phyloP scores from a whole-genome alignment of 2,113 vertebrate genomes.

The Leptobrachium leishanense region DNA sequence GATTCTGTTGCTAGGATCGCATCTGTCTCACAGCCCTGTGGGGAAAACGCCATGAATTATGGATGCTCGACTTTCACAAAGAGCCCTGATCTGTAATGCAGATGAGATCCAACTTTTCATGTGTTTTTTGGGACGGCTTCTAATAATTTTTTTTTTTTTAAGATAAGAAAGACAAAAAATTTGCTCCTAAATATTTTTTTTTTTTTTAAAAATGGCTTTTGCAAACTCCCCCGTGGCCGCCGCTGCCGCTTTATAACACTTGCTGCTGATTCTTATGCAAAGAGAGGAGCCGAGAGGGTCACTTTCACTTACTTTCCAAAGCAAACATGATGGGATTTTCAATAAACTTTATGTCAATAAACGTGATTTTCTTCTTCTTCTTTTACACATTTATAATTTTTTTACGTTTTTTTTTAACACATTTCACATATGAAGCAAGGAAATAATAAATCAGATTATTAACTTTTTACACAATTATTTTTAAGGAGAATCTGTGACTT shows the following conservation, averaged over 20 bases:
- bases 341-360: conserved; percentile 52
- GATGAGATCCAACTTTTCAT: conserved; percentile 72
- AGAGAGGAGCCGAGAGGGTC: conserved; percentile 73
- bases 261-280: conserved; percentile 81
- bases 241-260: conserved; percentile 60
- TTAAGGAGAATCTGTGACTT: too few species aligned
- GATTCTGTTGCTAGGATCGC: conserved; percentile 86
- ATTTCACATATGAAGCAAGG: too few species aligned
- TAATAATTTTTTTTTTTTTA: conserved; percentile 48
- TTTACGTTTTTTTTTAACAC: too few species aligned
- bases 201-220: conserved; percentile 64
- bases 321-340: conserved; percentile 70
- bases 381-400: too few species aligned
- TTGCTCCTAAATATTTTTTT: conserved; percentile 64
- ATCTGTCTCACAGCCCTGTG: conserved; percentile 74
- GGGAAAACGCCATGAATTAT: conserved; percentile 92
- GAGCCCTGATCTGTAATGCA: conserved; percentile 88
- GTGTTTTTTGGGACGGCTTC: conserved; percentile 50
- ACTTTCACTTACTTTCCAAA: conserved; percentile 80
- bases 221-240: conserved; percentile 57
- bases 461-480: too few species aligned
- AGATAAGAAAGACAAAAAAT: conserved; percentile 58
- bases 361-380: too few species aligned
- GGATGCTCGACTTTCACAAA: conserved; percentile 82
- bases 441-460: too few species aligned